Percentiles rank a stretch among this genome's conserved stretches.
Evolutionary conservation across 1,140 invertebrate genomes (phyloP).

Genomic region (Cydia amplana): DNA sequence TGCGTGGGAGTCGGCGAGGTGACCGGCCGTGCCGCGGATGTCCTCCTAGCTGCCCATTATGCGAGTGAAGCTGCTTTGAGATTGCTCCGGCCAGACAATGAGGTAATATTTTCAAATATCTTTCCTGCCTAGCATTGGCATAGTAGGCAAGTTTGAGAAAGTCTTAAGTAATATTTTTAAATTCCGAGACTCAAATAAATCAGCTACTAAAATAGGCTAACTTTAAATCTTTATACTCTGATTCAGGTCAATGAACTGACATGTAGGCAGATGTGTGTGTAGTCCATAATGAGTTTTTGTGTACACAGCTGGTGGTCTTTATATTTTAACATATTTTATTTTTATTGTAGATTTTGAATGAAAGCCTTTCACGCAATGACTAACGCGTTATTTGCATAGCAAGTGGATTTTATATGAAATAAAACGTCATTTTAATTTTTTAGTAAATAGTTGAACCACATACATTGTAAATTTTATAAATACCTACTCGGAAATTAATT

Average conservation of each 20-base stretch:
- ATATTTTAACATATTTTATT: neutral
- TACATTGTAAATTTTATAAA: no score
- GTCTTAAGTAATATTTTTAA: no score
- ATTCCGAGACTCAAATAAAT: no score
- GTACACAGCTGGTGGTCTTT: neutral
- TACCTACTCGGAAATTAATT: neutral
- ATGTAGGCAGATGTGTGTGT: neutral
- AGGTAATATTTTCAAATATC: slow-evolving; percentile 78
- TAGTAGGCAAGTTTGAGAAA: no score
- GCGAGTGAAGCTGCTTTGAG: slow-evolving; percentile 96
- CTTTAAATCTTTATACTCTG: no score
- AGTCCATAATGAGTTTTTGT: neutral
- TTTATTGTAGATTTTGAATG: neutral
- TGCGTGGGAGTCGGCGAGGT: slow-evolving; percentile 91
- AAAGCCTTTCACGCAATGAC: no score
- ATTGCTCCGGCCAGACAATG: slow-evolving; percentile 94
- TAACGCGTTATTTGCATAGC: no score
- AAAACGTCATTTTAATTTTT: no score
- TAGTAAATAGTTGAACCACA: no score
- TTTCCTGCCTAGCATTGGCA: no score
- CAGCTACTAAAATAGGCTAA: no score
- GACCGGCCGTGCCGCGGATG: slow-evolving; percentile 95
- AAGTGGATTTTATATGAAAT: no score
- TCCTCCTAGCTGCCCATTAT: slow-evolving; percentile 95
- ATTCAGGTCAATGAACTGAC: neutral